Base-by-base conservation (phyloP, 2,888 invertebrate genomes). In the Anarsia innoxiella region DNA sequence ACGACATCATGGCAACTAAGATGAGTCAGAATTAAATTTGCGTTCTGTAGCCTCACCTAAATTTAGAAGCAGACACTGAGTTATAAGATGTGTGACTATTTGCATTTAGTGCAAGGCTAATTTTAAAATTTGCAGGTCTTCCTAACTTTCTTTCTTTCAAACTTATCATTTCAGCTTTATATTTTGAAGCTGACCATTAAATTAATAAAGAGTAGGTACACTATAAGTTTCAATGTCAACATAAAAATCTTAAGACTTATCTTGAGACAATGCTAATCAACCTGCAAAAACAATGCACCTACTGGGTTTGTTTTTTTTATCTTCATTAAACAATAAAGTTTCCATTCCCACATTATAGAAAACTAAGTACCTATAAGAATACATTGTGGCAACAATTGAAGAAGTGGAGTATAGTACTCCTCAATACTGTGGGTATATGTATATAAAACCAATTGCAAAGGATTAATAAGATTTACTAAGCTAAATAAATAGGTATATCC, bases 11-110 rank as follows among this genome's bases (percentile, higher is more conserved):
- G 58, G 48, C 56, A 53, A 48, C 45, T 48, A 14, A 31, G 30
- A 49, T 71, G 70, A 72, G 53, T 72, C 70, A 71, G 56, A 51
- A 46, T 44, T 37, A 56, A 59, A 63, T 66, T 54, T 66, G 69
- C 55, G 47, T 52, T 57, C 53, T 56, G 57, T 30, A 59, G 60
- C 56, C 52, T 52, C 44, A 48, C 56, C 68, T 71, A 70, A 67
- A 68, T 67, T 65, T 68, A 71, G 67, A 53, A 48, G 41, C 59
- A 66, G 56, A 64, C 62, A 28, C 46, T 45, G 50, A 42, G 49
- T 48, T 37, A 46, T 56, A 54, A 19, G 19, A 19, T 8, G 8
- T 57, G 51, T 56, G 56, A 40, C 31, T 38, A 42, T 51, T 51
- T 46, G 45, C 42, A 49, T 46, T 40, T 34, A 26, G 39, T 35